These are phyloP conservation scores for Ctenicera cuprea DNA, from an alignment of 2,888 invertebrate species.

Conservation along the genomic window DNA sequence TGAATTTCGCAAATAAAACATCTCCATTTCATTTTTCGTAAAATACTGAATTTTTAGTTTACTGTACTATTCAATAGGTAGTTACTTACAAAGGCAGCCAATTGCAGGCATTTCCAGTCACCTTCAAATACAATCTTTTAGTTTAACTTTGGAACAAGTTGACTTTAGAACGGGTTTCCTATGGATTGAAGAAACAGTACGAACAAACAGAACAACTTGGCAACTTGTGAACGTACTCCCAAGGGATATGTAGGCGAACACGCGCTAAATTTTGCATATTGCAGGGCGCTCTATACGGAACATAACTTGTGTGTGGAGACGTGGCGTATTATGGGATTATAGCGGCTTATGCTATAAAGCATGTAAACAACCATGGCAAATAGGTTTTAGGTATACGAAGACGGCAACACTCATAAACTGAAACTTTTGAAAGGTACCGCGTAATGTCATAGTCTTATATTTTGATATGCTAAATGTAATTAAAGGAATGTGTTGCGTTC, in stretches of 20 bases:
- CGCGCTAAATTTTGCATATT: conserved; percentile 44
- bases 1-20: no score
- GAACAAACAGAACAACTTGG: conserved; percentile 34
- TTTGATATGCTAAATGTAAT: neutral
- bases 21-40: no score
- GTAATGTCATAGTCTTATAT: neutral
- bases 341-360: conserved; percentile 41
- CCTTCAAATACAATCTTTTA: no score
- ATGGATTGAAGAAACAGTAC: conserved; percentile 23
- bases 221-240: conserved; percentile 40
- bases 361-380: conserved; percentile 38
- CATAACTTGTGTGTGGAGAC: conserved; percentile 40
- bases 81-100: no score
- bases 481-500: no score
- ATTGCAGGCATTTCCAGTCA: no score
- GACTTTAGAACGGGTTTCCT: neutral
- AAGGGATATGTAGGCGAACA: conserved; percentile 32
- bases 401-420: neutral
- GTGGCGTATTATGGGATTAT: conserved; percentile 44
- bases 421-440: neutral
- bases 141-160: neutral
- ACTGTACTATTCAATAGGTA: no score
- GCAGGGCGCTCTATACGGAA: conserved; percentile 33
- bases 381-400: conserved; percentile 31
- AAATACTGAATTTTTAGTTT: no score